Percentiles rank a stretch among this genome's conserved stretches.
Evolutionary conservation across 2,797 vertebrate species (phyloP).

Genomic region (Uromys caudimaculatus): DNA sequence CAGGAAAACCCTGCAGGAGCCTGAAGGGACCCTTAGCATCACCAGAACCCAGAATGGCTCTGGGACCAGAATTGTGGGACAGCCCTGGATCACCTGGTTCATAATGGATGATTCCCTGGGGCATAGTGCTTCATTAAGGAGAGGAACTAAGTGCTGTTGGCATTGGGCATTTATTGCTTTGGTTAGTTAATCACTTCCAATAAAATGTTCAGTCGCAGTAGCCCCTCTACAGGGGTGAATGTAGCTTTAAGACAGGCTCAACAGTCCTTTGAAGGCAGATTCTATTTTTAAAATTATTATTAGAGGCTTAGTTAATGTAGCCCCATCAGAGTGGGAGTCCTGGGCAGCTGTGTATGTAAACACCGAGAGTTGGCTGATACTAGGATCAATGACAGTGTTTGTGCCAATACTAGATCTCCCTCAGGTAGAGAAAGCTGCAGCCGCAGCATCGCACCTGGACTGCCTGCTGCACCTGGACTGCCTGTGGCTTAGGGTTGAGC

Average conservation of each 20-base stretch:
- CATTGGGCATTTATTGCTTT: conserved; percentile 29
- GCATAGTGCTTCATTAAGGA: neutral
- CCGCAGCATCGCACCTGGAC: neutral
- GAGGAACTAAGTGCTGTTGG: neutral
- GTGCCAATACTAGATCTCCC: neutral
- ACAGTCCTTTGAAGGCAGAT: neutral
- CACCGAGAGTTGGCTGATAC: neutral
- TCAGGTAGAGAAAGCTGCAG: neutral
- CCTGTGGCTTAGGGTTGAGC: neutral
- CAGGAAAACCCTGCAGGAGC: neutral
- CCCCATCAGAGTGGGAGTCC: neutral
- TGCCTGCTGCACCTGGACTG: neutral
- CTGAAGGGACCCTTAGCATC: neutral
- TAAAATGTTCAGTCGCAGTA: conserved; percentile 16
- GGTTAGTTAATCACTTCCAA: conserved; percentile 20
- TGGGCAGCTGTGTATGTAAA: neutral
- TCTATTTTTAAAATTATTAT: neutral
- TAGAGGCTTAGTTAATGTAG: neutral
- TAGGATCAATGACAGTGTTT: neutral
- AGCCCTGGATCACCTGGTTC: neutral
- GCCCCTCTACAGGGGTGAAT: neutral
- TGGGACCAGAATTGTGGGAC: neutral
- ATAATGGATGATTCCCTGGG: neutral
- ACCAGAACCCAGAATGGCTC: neutral
- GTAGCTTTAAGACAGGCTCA: neutral